Base-by-base conservation (phyloP, 2,888 invertebrate genomes). In the Cantharis rufa region DNA sequence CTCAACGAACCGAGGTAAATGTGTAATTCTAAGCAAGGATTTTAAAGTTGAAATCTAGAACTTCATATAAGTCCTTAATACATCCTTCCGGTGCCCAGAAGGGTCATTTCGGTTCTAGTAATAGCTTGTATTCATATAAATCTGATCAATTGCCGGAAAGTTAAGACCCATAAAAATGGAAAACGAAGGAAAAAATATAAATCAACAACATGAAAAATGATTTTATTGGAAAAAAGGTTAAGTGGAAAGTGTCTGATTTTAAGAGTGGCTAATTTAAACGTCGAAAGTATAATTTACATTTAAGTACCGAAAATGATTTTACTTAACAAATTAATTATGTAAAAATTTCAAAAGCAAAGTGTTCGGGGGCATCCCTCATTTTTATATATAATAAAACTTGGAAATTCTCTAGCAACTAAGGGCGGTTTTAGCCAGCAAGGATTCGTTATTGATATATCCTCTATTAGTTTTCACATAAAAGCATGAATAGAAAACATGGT, bases 391-490 rank as follows among this genome's bases (percentile, higher is more conserved):
- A 77, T 62, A 74, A 21, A 32, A 77, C 77, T 77, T 74, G n/a
- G 76, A 74, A 74, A 66, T 74, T 64, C 64, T 71, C 74, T 74
- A 69, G 69, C 68, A 74, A 76, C 74, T 77, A 48, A 3, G 71
- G 77, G n/a, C n/a, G n/a, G n/a, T n/a, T n/a, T n/a, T n/a, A n/a
- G n/a, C n/a, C n/a, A n/a, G n/a, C n/a, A n/a, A 74, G 74, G 71
- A 71, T 68, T 72, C 70, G 76, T 76, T 77, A 74, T 73, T 74
- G 74, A 74, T 77, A 74, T 77, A 71, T 71, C 72, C 77, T 74
- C 74, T 77, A 77, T 77, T 77, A 77, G 77, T 77, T 77, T 76
- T 69, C 71, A 64, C 69, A 70, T 70, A 74, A 77, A 76, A 69
- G 70, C 63, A 70, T 72, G 72, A 76, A 76, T 76, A 70, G 69